phyloP scores from a whole-genome alignment of 1,140 invertebrate species.

The Lerema accius region DNA sequence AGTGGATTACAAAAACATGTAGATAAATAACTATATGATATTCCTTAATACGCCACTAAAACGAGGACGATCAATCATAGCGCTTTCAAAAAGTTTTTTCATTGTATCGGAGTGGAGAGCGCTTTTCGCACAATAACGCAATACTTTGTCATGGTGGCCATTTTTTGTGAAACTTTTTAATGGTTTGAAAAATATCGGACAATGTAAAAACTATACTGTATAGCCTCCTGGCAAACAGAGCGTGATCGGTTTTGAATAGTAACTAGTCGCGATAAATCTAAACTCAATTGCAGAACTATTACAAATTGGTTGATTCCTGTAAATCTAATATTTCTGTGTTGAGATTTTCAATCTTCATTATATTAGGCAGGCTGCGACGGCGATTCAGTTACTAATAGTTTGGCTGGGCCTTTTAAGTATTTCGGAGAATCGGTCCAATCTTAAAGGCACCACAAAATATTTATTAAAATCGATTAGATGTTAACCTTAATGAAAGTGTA shows the following conservation, averaged over 20 bases:
- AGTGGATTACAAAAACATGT: no score
- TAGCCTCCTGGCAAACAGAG: background rate
- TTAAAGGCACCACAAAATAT: no score
- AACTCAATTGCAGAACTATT: background rate
- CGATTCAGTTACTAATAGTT: no score
- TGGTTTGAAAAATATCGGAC: slow-evolving; percentile 19
- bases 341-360: no score
- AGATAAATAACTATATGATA: no score
- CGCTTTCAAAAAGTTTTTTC: slow-evolving; percentile 29
- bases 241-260: background rate
- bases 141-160: slow-evolving; percentile 16
- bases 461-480: no score
- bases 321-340: background rate
- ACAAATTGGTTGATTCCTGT: background rate
- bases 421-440: no score
- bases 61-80: slow-evolving; percentile 22
- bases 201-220: background rate
- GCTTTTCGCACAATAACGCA: slow-evolving; percentile 24
- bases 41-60: slow-evolving; percentile 3
- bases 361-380: no score
- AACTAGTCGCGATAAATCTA: background rate
- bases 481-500: no score
- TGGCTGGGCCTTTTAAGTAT: no score
- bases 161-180: slow-evolving; percentile 25
- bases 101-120: slow-evolving; percentile 17